These are phyloP conservation scores for Calypte anna DNA, from an alignment of 2,113 vertebrate species.

Conservation along the genomic window DNA sequence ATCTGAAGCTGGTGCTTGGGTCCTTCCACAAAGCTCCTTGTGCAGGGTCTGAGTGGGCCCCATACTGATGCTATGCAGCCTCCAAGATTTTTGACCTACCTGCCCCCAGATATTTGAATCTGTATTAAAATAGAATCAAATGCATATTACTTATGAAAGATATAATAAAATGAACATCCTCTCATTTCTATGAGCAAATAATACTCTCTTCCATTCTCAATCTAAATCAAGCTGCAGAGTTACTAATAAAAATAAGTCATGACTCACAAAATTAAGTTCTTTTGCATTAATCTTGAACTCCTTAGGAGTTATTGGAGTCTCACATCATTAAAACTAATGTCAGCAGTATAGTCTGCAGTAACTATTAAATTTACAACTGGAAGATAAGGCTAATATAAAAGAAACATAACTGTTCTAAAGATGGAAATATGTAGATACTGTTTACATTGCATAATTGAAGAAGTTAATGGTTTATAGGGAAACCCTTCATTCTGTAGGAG, in stretches of 20 bases:
- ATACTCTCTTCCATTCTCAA: neutral
- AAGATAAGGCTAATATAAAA: slow-evolving; percentile 34
- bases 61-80: neutral
- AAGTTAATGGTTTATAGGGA: neutral
- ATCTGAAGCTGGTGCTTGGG: neutral
- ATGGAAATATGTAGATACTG: neutral
- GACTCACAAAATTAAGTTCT: slow-evolving; percentile 61
- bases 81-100: neutral
- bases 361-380: slow-evolving; percentile 48
- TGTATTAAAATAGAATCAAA: neutral
- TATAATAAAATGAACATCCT: slow-evolving; percentile 19
- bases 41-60: neutral
- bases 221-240: slow-evolving; percentile 30
- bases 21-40: neutral
- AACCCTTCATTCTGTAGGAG: neutral
- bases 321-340: slow-evolving; percentile 53
- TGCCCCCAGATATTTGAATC: neutral
- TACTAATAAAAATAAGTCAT: slow-evolving; percentile 59
- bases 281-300: slow-evolving; percentile 62
- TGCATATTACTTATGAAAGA: slow-evolving; percentile 8
- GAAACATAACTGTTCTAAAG: neutral
- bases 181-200: slow-evolving; percentile 41
- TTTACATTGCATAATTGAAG: neutral
- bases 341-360: neutral
- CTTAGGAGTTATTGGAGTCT: slow-evolving; percentile 53